Conservation (phyloP, 2,797 vertebrate species). For the Alcedo quadribrachys region DNA sequence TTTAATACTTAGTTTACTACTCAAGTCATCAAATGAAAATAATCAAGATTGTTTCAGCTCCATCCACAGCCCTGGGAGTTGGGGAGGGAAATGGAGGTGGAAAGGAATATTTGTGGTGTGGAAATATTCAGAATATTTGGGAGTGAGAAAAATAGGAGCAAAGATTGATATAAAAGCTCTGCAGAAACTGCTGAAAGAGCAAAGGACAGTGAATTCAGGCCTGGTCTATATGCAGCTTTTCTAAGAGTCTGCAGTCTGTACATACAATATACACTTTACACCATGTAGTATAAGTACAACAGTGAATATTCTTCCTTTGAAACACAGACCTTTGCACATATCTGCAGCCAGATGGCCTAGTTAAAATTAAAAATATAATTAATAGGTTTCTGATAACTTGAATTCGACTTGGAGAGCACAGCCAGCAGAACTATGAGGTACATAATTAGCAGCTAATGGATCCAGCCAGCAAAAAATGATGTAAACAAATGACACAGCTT, state of each 20-base stretch:
- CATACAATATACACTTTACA: no score
- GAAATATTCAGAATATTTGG: background rate
- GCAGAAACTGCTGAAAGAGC: background rate
- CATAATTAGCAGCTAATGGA: background rate
- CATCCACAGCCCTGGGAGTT: background rate
- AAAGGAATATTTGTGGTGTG: constrained; percentile 24
- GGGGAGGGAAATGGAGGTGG: constrained; percentile 14
- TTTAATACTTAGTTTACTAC: background rate
- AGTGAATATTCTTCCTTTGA: background rate
- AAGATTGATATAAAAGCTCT: background rate
- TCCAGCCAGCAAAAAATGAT: background rate
- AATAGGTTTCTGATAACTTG: background rate
- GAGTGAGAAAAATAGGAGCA: background rate
- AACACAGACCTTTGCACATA: background rate
- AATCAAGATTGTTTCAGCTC: constrained; percentile 29
- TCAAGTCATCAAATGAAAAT: constrained; percentile 42
- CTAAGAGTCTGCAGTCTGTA: background rate
- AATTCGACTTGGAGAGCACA: background rate
- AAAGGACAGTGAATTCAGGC: background rate
- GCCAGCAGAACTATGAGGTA: background rate
- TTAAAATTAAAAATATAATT: background rate
- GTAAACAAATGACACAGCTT: background rate
- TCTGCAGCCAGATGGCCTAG: background rate
- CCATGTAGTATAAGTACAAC: background rate
- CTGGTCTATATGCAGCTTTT: background rate